Evolutionary conservation across 1,140 invertebrate species (phyloP).

Genomic region (Andricus grossulariae): DNA sequence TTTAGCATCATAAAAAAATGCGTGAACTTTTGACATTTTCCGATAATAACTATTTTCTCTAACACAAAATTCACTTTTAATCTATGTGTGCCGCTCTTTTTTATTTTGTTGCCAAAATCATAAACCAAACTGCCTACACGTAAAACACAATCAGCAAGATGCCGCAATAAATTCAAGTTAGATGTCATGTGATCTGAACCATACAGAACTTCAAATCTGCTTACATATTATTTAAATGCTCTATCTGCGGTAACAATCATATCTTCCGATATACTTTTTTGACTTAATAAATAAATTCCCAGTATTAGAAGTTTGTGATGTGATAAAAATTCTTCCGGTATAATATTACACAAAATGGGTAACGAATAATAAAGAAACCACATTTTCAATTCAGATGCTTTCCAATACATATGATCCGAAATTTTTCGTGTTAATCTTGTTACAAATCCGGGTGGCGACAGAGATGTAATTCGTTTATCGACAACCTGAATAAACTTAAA

Average conservation of each 20-base stretch:
- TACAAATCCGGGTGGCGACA: constrained; percentile 39
- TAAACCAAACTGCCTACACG: constrained; percentile 1
- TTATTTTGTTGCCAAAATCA: constrained; percentile 25
- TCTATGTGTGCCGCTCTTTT: constrained; percentile 30
- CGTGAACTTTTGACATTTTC: neutral
- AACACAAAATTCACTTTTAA: constrained; percentile 1
- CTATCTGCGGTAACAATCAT: constrained; percentile 18
- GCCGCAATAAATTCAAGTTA: constrained; percentile 38
- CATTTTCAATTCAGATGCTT: constrained; percentile 53
- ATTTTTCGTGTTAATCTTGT: constrained; percentile 31
- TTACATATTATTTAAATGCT: constrained; percentile 28
- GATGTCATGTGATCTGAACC: constrained; percentile 31
- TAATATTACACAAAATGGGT: constrained; percentile 46
- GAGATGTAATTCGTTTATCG: constrained; percentile 30
- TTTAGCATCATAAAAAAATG: neutral
- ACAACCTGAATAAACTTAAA: neutral
- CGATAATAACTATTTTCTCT: neutral
- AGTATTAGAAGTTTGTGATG: constrained; percentile 52
- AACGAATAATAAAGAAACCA: constrained; percentile 51
- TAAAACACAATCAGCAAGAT: constrained; percentile 39
- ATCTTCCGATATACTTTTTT: constrained; percentile 34
- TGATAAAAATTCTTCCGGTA: constrained; percentile 46
- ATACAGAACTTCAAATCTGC: constrained; percentile 35
- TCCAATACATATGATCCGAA: constrained; percentile 49
- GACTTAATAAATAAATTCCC: constrained; percentile 44